phyloP scores from a whole-genome alignment of 1,140 invertebrate genomes.

The Atta colombica region DNA sequence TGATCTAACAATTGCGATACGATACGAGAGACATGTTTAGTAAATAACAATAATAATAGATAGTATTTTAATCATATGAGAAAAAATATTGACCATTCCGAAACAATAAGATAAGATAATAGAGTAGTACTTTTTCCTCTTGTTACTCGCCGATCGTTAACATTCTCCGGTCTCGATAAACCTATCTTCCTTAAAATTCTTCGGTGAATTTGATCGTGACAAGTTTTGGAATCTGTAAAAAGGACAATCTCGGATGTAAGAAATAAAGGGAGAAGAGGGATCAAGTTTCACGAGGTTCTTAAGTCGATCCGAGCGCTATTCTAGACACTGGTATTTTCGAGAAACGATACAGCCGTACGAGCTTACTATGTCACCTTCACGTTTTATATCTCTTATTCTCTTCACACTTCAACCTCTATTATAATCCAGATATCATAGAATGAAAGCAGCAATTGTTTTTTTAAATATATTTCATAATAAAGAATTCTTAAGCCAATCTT shows the following conservation, averaged over 20 bases:
- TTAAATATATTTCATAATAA: conserved; percentile 8
- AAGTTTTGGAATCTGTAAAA: conserved; percentile 69
- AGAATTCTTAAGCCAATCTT: background rate
- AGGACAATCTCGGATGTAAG: conserved; percentile 66
- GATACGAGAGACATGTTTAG: background rate
- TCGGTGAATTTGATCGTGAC: conserved; percentile 71
- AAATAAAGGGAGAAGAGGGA: conserved; percentile 63
- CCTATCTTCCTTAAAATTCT: conserved; percentile 69
- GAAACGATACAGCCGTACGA: conserved; percentile 58
- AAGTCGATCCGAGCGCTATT: conserved; percentile 72
- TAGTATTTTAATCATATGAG: background rate
- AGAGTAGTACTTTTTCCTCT: background rate
- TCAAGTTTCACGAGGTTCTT: conserved; percentile 72
- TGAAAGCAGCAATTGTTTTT: background rate
- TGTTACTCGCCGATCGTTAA: conserved; percentile 50
- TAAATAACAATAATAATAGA: background rate
- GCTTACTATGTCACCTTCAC: conserved; percentile 51
- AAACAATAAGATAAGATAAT: conserved; percentile 25
- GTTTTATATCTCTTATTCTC: conserved; percentile 21
- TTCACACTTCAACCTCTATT: conserved; percentile 34
- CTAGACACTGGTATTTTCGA: conserved; percentile 70
- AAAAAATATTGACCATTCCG: background rate
- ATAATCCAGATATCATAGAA: conserved; percentile 4
- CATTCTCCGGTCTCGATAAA: conserved; percentile 64
- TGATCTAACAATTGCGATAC: background rate